These are phyloP conservation scores for Microctonus hyperodae DNA, from an alignment of 2,888 invertebrate genomes.

Conservation along the genomic window DNA sequence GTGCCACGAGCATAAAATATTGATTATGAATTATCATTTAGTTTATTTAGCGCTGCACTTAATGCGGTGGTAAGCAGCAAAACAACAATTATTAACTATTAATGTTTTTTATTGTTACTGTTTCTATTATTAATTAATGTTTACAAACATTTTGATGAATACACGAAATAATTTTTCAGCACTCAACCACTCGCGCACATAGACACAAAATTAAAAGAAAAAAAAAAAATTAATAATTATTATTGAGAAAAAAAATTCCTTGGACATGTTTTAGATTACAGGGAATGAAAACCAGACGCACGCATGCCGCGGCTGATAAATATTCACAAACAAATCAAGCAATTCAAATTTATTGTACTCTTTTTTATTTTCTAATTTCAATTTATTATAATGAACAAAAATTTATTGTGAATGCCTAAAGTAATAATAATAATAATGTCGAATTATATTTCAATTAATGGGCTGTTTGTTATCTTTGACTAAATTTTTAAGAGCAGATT, in stretches of 20 bases:
- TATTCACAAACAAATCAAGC: background rate
- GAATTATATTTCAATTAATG: background rate
- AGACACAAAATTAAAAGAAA: background rate
- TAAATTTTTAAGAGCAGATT: background rate
- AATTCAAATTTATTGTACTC: background rate
- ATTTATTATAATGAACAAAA: background rate
- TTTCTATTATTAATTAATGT: conserved; percentile 40
- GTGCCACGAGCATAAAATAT: conserved; percentile 32
- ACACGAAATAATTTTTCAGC: conserved; percentile 39
- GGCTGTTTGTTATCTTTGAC: conserved; percentile 2
- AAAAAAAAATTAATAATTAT: background rate
- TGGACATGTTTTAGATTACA: background rate
- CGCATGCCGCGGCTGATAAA: background rate
- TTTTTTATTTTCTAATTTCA: background rate
- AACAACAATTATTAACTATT: conserved; percentile 38
- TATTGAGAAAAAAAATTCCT: background rate
- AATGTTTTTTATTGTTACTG: conserved; percentile 33
- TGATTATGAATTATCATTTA: conserved; percentile 33
- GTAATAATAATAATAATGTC: background rate
- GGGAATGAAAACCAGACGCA: background rate
- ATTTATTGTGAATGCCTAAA: background rate
- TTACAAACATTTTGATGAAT: conserved; percentile 42
- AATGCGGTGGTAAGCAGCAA: conserved; percentile 18
- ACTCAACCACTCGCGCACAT: background rate
- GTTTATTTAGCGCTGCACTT: conserved; percentile 29